phyloP scores from a whole-genome alignment of 2,113 vertebrate genomes.

The Anser brachyrhynchus region DNA sequence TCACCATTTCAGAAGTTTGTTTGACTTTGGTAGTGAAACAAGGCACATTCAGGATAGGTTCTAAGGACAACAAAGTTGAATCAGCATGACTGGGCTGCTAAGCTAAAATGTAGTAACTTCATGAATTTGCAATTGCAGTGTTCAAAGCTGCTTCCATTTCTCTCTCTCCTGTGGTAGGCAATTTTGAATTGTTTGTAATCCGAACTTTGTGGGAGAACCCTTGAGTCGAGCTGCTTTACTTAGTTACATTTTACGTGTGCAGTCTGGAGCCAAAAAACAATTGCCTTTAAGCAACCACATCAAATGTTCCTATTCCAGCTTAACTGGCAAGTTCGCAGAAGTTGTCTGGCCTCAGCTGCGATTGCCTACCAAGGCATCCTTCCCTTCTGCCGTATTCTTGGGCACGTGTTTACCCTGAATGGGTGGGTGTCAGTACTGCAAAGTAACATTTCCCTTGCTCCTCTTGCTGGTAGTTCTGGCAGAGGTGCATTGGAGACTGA shows the following conservation, averaged over 20 bases:
- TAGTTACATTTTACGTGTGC: background rate
- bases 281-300: slow-evolving; percentile 38
- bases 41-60: background rate
- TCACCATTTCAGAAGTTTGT: background rate
- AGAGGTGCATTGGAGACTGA: background rate
- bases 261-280: background rate
- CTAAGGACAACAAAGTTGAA: background rate
- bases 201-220: background rate
- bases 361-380: background rate
- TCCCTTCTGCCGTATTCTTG: background rate
- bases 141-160: background rate
- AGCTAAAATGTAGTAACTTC: background rate
- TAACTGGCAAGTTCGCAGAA: background rate
- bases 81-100: background rate
- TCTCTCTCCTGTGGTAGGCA: background rate
- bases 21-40: background rate
- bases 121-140: background rate
- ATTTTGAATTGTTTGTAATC: background rate
- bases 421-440: background rate
- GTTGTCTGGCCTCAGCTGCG: background rate
- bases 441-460: background rate
- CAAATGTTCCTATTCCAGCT: background rate
- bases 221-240: background rate
- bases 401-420: background rate
- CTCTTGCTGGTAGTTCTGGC: background rate